Conservation (phyloP, 2,888 invertebrate species). For the Selenia dentaria region DNA sequence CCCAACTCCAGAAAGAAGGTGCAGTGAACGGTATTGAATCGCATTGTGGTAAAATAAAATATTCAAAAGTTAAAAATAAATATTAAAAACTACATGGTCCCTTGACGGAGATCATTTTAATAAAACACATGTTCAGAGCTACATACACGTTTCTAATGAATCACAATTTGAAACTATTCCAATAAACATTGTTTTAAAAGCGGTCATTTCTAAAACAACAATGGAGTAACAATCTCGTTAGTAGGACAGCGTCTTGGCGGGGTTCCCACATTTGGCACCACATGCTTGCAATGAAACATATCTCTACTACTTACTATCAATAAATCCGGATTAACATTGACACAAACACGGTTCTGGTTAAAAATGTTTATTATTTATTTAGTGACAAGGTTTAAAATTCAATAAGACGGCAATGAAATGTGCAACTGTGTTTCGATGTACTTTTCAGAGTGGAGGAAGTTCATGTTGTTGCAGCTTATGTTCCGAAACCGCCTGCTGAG, state of each 20-base stretch:
- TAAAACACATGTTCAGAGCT: not conserved
- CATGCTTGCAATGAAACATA: conserved; percentile 75
- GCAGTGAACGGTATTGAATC: too few species aligned
- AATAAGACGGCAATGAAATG: conserved; percentile 48
- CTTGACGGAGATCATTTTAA: too few species aligned
- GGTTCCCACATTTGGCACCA: conserved; percentile 82
- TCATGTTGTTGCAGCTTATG: conserved; percentile 83
- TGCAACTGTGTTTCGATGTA: conserved; percentile 54
- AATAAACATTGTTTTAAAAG: conserved; percentile 43
- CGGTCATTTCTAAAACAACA: conserved; percentile 62
- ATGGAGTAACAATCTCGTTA: conserved; percentile 78
- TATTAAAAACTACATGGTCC: too few species aligned
- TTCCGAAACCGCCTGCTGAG: conserved; percentile 81
- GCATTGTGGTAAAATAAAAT: too few species aligned
- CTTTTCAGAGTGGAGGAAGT: conserved; percentile 71
- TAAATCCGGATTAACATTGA: conserved; percentile 79
- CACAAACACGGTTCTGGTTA: conserved; percentile 43
- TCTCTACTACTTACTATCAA: conserved; percentile 70
- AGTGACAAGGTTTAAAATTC: conserved; percentile 56
- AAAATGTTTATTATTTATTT: conserved; percentile 52
- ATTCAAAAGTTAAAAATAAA: too few species aligned
- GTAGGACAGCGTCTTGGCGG: conserved; percentile 79
- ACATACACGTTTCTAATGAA: conserved; percentile 29
- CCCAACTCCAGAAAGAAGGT: too few species aligned
- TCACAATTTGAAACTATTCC: conserved; percentile 22